Conservation (phyloP, 35 echinoderm and acorn worm species). For the Hemicentrotus pulcherrimus region DNA sequence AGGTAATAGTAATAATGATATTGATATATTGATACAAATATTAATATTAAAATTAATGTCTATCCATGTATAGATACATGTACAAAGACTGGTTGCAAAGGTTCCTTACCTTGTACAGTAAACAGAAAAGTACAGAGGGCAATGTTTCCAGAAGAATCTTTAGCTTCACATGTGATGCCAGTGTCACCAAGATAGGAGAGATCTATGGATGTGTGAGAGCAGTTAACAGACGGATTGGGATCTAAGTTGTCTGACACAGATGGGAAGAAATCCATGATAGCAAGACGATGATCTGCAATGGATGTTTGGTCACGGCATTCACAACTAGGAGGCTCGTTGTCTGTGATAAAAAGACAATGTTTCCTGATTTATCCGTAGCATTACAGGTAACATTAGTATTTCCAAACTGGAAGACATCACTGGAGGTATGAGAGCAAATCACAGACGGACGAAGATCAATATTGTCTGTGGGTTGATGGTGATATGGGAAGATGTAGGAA, state of each 20-base stretch:
- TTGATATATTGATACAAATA: too few species aligned
- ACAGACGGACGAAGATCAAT: neutral
- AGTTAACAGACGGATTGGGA: neutral
- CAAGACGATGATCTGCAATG: neutral
- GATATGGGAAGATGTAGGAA: neutral
- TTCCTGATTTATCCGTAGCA: neutral
- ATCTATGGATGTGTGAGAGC: neutral
- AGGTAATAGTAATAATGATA: too few species aligned
- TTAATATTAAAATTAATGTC: too few species aligned
- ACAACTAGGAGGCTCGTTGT: neutral
- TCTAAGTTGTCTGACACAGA: neutral
- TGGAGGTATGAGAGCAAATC: neutral
- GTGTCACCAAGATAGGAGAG: neutral
- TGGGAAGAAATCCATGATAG: neutral
- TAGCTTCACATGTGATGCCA: neutral
- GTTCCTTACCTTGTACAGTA: neutral
- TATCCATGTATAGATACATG: too few species aligned
- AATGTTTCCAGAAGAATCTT: neutral
- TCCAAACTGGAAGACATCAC: neutral
- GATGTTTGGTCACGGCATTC: neutral
- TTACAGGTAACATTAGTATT: neutral
- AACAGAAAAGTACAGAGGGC: neutral
- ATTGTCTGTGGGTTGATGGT: neutral
- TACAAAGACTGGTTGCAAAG: too few species aligned
- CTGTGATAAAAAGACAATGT: neutral